These are phyloP conservation scores for Kryptolebias marmoratus DNA, from an alignment of 2,113 vertebrate species.

Conservation along the genomic window DNA sequence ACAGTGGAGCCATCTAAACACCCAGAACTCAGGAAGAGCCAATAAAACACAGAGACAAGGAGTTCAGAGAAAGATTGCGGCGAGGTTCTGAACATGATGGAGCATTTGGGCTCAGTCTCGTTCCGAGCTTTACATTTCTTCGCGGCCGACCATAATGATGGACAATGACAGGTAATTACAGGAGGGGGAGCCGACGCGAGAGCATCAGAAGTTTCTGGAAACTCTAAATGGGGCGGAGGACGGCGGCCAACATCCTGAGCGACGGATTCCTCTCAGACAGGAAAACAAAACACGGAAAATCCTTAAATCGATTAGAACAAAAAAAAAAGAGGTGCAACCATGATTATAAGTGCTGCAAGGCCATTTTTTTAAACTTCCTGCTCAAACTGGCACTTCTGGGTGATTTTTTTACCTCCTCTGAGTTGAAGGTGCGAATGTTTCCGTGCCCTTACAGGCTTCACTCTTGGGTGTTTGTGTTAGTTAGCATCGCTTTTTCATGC, in stretches of 20 bases:
- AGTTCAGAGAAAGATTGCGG: constrained; percentile 14
- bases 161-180: constrained; percentile 76
- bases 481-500: background rate
- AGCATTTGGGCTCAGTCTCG: constrained; percentile 46
- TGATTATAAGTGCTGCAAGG: background rate
- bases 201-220: constrained; percentile 67
- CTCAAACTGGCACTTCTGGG: background rate
- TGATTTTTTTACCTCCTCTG: background rate
- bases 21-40: background rate
- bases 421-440: background rate
- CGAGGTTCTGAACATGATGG: constrained; percentile 22
- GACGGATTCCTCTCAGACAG: constrained; percentile 11
- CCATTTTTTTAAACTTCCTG: background rate
- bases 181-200: constrained; percentile 44
- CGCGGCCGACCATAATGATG: constrained; percentile 70
- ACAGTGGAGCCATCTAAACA: constrained; percentile 5
- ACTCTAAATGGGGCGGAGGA: constrained; percentile 52
- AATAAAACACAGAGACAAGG: background rate
- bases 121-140: constrained; percentile 68
- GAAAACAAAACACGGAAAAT: constrained; percentile 13
- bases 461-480: constrained; percentile 7
- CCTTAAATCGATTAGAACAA: background rate
- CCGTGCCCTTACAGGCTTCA: background rate
- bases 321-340: constrained; percentile 46
- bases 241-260: constrained; percentile 32